Conservation (phyloP, 2,888 invertebrate genomes). For the Tetranychus truncatus region DNA sequence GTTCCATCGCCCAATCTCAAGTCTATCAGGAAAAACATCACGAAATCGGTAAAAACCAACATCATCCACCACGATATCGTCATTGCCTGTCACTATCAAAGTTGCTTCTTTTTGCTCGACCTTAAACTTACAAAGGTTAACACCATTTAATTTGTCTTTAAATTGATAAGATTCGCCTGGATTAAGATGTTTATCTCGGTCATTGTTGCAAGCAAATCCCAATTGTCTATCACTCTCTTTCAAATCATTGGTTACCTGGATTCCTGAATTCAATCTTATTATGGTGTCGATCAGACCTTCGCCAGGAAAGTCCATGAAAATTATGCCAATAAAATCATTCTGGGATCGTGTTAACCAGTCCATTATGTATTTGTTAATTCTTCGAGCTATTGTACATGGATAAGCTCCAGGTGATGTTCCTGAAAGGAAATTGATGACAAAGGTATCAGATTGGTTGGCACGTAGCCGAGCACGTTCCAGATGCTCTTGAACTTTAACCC, state of each 20-base stretch:
- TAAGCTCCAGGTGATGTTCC: slow-evolving; percentile 6
- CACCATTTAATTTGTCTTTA: background rate
- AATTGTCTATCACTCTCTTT: background rate
- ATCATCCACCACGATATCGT: background rate
- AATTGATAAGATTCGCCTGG: background rate
- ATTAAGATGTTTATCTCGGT: background rate
- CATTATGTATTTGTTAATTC: slow-evolving; percentile 12
- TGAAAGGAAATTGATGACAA: slow-evolving; percentile 15
- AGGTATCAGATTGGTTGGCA: background rate
- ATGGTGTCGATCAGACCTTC: slow-evolving; percentile 14
- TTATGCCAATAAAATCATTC: slow-evolving; percentile 14
- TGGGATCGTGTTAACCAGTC: background rate
- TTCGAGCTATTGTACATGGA: background rate
- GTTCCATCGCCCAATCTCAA: background rate
- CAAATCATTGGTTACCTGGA: background rate
- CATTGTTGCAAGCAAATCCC: background rate
- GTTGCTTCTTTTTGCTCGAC: background rate
- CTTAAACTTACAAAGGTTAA: background rate
- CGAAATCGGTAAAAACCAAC: background rate
- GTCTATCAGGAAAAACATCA: background rate
- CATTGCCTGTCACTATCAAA: background rate
- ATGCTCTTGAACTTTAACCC: slow-evolving; percentile 14
- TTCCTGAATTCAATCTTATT: slow-evolving; percentile 13
- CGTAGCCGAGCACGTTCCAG: background rate
- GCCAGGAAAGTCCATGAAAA: slow-evolving; percentile 18